Evolutionary conservation across 2,113 vertebrate species (phyloP), one percentile per base, ranked within the genome.

Genomic region (Pungitius pungitius): DNA sequence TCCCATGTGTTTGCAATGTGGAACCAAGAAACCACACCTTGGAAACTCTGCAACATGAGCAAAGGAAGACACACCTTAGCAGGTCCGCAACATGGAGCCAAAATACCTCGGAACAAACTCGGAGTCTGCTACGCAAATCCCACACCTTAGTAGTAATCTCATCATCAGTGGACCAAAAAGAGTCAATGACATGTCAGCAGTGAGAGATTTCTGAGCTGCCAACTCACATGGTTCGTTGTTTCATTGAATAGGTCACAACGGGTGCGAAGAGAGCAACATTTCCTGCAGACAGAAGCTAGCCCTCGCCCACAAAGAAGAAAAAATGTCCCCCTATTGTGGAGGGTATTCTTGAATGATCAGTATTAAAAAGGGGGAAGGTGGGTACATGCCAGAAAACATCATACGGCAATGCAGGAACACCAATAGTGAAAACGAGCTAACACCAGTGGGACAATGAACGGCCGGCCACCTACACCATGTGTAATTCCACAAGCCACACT

Each of bases 1-100:
- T 40, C 2, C 49, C 82, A 89, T 85, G 78, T 90, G 85, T 71
- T 68, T 52, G 73, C 80, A 83, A 87, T 75, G 81, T 83, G 77
- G 39, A 49, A 33, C 26, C 61, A 64, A 45, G 17, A 47, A 64
- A 13, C 22, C 39, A 42, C 13, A 42, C 37, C 13, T 24, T 15
- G 27, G 7, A 30, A 30, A 30, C 39, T 49, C 58, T 47, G 14
- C 26, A 58, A 24, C 35, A 73, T 9, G 17, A 42, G 56, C 33
- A 17, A 18, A 33, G 14, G 11, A 22, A 51, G 9, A 8, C 37
- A 51, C 20, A 51, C 47, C 20, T 22, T 22, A 22, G 10, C 22
- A 14, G 9, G n/a, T 51, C n/a, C 11, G n/a, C 49, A 22, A 52
- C 49, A 22, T 52, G 3, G n/a, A 52, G 22, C 49, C n/a, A 22